These are phyloP conservation scores for Phocoena sinus DNA, from an alignment of 2,113 vertebrate genomes.

Conservation along the genomic window DNA sequence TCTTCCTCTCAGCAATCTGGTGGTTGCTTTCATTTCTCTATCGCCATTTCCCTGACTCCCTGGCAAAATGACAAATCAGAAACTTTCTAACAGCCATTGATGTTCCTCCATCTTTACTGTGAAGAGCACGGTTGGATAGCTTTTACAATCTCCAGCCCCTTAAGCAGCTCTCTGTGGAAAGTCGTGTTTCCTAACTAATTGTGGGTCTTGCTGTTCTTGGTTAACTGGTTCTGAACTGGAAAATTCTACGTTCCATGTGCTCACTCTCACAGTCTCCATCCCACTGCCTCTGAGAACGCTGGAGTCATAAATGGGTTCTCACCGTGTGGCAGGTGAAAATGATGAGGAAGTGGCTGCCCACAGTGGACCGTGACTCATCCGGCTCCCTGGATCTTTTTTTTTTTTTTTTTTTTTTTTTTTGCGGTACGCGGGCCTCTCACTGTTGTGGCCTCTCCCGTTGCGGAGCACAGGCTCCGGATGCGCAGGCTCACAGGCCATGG, in stretches of 20 bases:
- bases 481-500: no score
- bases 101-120: neutral
- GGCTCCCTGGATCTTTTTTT: neutral
- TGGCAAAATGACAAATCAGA: neutral
- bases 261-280: neutral
- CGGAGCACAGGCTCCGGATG: no score
- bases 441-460: no score
- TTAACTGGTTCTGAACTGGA: neutral
- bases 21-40: neutral
- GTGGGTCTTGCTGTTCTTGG: neutral
- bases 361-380: slow-evolving; percentile 17
- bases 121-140: neutral
- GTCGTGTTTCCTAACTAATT: neutral
- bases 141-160: neutral
- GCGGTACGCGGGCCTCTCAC: no score
- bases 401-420: neutral
- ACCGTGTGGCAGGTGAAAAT: slow-evolving; percentile 22
- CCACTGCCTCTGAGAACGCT: neutral
- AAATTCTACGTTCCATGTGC: neutral
- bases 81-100: neutral
- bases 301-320: slow-evolving; percentile 34
- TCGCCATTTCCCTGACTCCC: neutral
- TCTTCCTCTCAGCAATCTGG: neutral
- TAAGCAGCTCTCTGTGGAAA: neutral
- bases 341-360: slow-evolving; percentile 39